Evolutionary conservation across 2,113 vertebrate genomes (phyloP).

Genomic region (Ivindomyrus marchei): DNA sequence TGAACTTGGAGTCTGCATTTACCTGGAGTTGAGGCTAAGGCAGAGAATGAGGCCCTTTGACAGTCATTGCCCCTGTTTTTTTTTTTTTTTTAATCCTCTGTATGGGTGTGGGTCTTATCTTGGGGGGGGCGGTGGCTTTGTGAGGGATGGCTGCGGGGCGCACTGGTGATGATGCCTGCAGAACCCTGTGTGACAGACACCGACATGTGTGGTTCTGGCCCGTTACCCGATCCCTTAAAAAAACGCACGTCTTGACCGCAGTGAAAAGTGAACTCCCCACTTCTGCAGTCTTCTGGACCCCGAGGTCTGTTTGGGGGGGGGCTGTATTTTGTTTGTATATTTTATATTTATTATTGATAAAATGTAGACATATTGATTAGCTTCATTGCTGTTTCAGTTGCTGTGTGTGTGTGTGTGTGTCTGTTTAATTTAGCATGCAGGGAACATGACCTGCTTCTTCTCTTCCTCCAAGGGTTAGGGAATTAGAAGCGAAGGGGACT

Average conservation of each 20-base stretch:
- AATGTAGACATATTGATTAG: constrained; percentile 20
- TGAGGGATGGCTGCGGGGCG: constrained; percentile 1
- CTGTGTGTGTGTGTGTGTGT: neutral
- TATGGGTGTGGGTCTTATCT: neutral
- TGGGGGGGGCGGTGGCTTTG: neutral
- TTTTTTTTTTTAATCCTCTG: neutral
- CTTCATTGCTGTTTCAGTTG: constrained; percentile 42
- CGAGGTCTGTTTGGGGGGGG: constrained; percentile 52
- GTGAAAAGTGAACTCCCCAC: constrained; percentile 63
- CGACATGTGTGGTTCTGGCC: constrained; percentile 68
- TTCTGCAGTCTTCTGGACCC: constrained; percentile 58
- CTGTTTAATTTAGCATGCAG: neutral
- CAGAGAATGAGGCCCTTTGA: neutral
- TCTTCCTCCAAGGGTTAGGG: neutral
- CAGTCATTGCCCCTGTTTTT: neutral
- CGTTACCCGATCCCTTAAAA: constrained; percentile 69
- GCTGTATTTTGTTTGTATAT: neutral
- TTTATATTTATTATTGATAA: neutral
- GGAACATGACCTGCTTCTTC: neutral
- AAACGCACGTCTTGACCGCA: constrained; percentile 58
- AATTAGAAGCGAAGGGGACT: neutral
- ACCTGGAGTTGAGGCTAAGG: neutral
- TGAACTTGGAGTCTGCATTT: neutral
- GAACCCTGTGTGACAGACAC: constrained; percentile 82
- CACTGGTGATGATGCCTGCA: constrained; percentile 65